Conservation (phyloP, 2,797 vertebrate genomes). For the Sebastes jordani region DNA sequence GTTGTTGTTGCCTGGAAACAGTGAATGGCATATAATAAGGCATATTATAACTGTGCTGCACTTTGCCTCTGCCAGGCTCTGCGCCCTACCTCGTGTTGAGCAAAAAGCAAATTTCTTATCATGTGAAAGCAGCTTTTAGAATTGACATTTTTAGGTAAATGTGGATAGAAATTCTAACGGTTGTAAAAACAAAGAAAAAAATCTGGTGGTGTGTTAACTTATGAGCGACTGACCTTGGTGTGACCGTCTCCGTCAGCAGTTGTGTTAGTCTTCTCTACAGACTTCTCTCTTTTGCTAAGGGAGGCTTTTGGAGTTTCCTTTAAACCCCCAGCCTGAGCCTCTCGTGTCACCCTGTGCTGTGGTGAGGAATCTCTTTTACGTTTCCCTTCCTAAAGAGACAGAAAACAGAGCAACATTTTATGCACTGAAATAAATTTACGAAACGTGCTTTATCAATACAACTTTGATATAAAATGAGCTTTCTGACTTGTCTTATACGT, state of each 20-base stretch:
- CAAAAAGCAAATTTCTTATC: no score
- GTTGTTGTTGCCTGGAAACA: no score
- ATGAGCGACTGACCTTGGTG: constrained; percentile 64
- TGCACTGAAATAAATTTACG: background rate
- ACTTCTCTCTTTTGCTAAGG: constrained; percentile 43
- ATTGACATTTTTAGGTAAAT: background rate
- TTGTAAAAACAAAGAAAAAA: background rate
- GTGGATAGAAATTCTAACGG: background rate
- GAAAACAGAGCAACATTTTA: constrained; percentile 2
- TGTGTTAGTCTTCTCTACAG: constrained; percentile 38
- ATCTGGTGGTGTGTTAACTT: background rate
- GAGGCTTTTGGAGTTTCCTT: constrained; percentile 44
- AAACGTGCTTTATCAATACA: background rate
- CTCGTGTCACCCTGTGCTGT: constrained; percentile 17
- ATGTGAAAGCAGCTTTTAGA: no score
- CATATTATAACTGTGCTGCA: no score
- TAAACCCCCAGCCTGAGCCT: constrained; percentile 25
- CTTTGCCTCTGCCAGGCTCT: no score
- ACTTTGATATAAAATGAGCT: background rate
- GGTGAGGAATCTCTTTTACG: constrained; percentile 38
- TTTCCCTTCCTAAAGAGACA: constrained; percentile 57
- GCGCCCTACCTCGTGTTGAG: no score
- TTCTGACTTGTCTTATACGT: no score
- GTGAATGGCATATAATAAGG: no score
- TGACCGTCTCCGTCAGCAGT: constrained; percentile 41